These are phyloP conservation scores for Tetropium fuscum DNA, from an alignment of 2,888 invertebrate species.

Conservation along the genomic window DNA sequence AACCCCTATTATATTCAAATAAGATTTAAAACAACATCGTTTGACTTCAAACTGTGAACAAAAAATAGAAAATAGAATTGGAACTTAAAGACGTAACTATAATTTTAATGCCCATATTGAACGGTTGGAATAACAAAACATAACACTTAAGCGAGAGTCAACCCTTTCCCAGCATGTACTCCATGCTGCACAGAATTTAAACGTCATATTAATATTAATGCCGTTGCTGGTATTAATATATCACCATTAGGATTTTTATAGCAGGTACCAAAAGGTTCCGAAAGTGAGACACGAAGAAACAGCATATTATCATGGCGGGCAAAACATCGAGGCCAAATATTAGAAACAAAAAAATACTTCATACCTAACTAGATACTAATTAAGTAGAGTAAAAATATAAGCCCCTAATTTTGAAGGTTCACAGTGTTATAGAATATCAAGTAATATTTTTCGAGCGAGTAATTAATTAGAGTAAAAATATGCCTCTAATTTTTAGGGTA, in stretches of 20 bases:
- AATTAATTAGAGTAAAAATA: no score
- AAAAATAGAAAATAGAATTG: constrained; percentile 5
- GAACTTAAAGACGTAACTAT: constrained; percentile 12
- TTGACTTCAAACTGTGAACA: constrained; percentile 3
- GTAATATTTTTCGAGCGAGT: background rate
- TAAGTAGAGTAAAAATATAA: no score
- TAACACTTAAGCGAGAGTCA: constrained; percentile 20
- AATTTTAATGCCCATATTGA: constrained; percentile 20
- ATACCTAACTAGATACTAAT: no score
- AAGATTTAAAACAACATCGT: background rate
- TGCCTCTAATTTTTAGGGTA: no score
- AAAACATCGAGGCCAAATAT: background rate
- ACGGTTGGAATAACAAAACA: constrained; percentile 26
- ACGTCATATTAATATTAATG: constrained; percentile 35
- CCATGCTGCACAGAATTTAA: constrained; percentile 33
- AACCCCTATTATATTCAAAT: constrained; percentile 1
- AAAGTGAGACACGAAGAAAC: constrained; percentile 12
- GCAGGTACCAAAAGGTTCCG: constrained; percentile 8
- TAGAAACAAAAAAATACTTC: no score
- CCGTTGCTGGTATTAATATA: constrained; percentile 47
- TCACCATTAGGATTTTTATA: constrained; percentile 31
- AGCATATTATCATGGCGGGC: no score
- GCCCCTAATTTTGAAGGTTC: no score
- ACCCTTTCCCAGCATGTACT: constrained; percentile 41
- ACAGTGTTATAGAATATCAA: no score